phyloP scores from a whole-genome alignment of 2,888 invertebrate species.

The Oligia strigilis region DNA sequence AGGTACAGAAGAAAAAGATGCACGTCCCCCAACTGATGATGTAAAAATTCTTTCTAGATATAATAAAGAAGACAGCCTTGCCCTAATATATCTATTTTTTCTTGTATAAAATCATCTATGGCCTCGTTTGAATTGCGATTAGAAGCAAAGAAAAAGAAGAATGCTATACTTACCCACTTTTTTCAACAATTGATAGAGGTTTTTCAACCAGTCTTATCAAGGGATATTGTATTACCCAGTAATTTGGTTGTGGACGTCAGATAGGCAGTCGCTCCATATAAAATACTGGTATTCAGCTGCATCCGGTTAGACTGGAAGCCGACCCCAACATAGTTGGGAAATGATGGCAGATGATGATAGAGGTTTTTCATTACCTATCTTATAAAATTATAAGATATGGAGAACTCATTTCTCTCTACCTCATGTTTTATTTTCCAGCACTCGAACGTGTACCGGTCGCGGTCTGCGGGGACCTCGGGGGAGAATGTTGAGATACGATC shows the following conservation, averaged over 20 bases:
- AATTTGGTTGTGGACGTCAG: no score
- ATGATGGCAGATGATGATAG: not conserved
- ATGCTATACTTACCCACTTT: no score
- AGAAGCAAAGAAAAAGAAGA: not conserved
- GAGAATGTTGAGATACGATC: slow-evolving; percentile 77
- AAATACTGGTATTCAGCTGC: no score
- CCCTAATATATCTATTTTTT: not conserved
- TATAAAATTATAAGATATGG: not conserved
- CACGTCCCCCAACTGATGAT: not conserved
- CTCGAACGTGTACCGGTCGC: slow-evolving; percentile 85
- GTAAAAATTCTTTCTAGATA: no score
- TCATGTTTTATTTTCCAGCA: slow-evolving; percentile 75
- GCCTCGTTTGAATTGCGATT: not conserved
- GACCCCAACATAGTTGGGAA: no score
- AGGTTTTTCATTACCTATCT: not conserved
- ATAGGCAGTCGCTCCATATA: no score
- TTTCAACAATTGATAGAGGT: not conserved
- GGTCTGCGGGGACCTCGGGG: slow-evolving; percentile 82
- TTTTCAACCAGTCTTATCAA: not conserved
- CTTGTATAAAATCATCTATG: not conserved
- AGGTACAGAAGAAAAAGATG: not conserved
- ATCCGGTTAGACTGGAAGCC: no score
- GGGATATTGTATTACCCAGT: no score
- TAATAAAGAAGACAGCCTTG: not conserved
- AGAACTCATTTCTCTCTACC: not conserved